These are phyloP conservation scores for human (Homo sapiens) DNA, from an alignment of 2,113 vertebrate species.

Conservation along the genomic window DNA sequence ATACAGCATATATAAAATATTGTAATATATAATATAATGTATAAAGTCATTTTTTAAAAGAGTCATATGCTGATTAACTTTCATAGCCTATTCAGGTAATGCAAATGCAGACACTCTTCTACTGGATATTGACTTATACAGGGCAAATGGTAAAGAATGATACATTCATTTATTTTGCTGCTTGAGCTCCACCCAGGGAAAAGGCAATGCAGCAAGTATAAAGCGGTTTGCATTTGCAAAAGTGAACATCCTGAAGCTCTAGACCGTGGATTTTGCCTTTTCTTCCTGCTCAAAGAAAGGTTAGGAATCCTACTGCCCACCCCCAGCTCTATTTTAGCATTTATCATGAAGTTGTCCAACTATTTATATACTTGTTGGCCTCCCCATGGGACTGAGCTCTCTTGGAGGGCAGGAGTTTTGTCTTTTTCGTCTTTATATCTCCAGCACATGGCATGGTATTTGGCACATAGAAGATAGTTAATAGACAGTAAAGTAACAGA, in stretches of 20 bases:
- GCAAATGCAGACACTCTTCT: not conserved
- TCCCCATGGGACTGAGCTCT: not conserved
- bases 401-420: not conserved
- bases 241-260: not conserved
- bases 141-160: not conserved
- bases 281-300: not conserved
- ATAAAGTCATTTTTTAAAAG: not conserved
- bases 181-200: not conserved
- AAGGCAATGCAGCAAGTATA: not conserved
- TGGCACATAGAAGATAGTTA: not conserved
- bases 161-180: not conserved
- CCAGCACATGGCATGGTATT: not conserved
- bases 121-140: not conserved
- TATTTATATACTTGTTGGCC: not conserved
- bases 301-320: not conserved
- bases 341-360: not conserved
- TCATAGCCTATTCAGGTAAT: not conserved
- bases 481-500: not conserved
- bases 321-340: not conserved
- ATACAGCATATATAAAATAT: not conserved
- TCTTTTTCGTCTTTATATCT: not conserved
- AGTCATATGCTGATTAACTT: not conserved
- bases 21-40: not conserved
- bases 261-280: not conserved
- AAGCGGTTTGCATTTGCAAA: not conserved